Base-by-base conservation (phyloP, 2,888 invertebrate species). In the Athripsodes cinereus region DNA sequence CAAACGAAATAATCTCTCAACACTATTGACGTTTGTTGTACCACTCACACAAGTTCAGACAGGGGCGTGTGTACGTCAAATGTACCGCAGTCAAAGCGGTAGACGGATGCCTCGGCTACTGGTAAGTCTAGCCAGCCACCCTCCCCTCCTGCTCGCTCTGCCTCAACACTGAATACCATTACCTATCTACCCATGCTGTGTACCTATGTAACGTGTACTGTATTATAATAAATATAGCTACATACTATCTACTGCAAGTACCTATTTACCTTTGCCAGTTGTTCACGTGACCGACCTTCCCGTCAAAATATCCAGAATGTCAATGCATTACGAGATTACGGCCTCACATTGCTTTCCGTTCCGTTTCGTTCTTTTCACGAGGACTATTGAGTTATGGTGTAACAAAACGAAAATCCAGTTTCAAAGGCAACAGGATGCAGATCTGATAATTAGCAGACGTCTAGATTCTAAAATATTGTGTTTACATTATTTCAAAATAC, bases 211-310 rank as follows among this genome's bases (percentile, higher is more conserved):
- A 26, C 5, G 26, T 26, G 10, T 26, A 6, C 26, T 6, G 26
- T 26, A 26, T 10, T 26, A 26, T 26, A 6, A 26, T 26, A 6
- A 3, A 6, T 26, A 26, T 26, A 26, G n/a, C n/a, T n/a, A n/a
- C n/a, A n/a, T n/a, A n/a, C n/a, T n/a, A n/a, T 10, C 26, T 26
- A 26, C 26, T 26, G 10, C 26, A 26, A 26, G 26, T 26, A 26
- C 26, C 3, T 26, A 40, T 3, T 11, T 31, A 31, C 31, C 8
- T 31, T 8, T 6, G 31, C 11, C 2, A 67, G 55, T 73, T 72
- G 73, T 81, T 85, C 86, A 86, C 84, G 85, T 86, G 86, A 86
- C 83, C 85, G 86, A 86, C 86, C 86, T 86, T 85, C 86, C 86
- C 85, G 86, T 87, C 86, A 86, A 86, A 87, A 86, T 86, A 87